Percentiles rank a stretch among this genome's conserved stretches.
These are phyloP conservation scores for Sebastiscus tertius DNA, from an alignment of 2,797 vertebrate genomes.

Conservation along the genomic window DNA sequence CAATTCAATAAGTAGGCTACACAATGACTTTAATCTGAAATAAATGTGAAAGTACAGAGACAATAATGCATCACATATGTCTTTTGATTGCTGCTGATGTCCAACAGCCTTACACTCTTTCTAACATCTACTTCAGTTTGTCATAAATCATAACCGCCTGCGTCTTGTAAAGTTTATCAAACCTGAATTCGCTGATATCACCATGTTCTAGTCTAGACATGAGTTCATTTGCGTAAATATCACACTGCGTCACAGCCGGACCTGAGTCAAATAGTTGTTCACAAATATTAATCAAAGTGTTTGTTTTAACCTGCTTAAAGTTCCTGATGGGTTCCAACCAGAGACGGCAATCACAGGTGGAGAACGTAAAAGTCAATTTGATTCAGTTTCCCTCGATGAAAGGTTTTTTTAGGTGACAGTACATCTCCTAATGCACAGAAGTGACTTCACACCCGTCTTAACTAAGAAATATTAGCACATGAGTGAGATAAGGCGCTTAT, in stretches of 20 bases:
- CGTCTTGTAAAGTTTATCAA: not conserved
- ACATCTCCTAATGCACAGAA: not conserved
- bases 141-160: not conserved
- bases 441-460: not conserved
- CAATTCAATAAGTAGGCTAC: not conserved
- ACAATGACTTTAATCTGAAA: not conserved
- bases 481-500: not conserved
- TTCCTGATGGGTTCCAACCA: not conserved
- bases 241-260: not conserved
- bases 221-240: constrained; percentile 9
- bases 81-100: not conserved
- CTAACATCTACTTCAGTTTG: not conserved
- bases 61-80: not conserved
- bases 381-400: not conserved
- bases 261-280: not conserved
- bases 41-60: not conserved
- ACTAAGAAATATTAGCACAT: not conserved
- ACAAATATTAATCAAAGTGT: not conserved
- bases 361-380: not conserved
- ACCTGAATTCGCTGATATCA: not conserved
- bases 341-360: not conserved
- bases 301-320: not conserved
- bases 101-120: not conserved
- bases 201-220: not conserved
- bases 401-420: not conserved